Evolutionary conservation across 2,113 vertebrate genomes (phyloP), one percentile per base, ranked within the genome.

Genomic region (Australoheros scitulus): DNA sequence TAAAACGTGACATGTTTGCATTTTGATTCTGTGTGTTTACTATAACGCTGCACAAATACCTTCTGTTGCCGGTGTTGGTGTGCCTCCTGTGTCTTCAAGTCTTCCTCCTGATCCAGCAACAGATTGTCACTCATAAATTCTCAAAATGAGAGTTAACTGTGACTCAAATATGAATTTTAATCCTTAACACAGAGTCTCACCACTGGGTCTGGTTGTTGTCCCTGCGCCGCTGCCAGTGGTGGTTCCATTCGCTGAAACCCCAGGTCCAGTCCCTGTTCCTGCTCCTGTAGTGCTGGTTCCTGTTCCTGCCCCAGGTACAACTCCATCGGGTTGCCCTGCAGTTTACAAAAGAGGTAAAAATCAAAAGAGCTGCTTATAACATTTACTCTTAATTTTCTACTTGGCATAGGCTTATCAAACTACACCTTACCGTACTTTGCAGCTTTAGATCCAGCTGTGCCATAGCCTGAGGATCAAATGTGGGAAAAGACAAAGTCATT

Each of bases 401-500:
- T 76, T 50, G 13, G 64, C 57, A 68, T 6, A 60, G 24, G 52
- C n/a, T 57, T 32, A 7, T 80, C 3, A 77, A 77, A 86, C 8
- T 50, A 47, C 78, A 56, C 14, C 77, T 82, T 92, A 94, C 92
- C 93, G 15, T 94, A 95, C 82, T 95, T 96, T 24, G 91, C 91
- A 87, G 87, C 92, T 91, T 95, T 96, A 77, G 90, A 92, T 80
- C 80, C 91, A 77, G 79, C 68, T 15, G 83, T 88, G 24, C 91
- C 92, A 8, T 86, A 93, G 5, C 93, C 94, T 95, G 78, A 34
- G 59, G 32, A 87, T 81, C 6, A 59, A 43, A 79, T 2, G 10
- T 68, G 5, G 60, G 76, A 24, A 18, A 82, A 70, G 55, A 29
- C 20, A 56, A 26, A 32, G 15, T 57, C 5, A 34, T 68, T 41